Percentiles rank a stretch among this genome's conserved stretches.
Conservation (phyloP, 2,113 vertebrate genomes). For the Peucedramus taeniatus region DNA sequence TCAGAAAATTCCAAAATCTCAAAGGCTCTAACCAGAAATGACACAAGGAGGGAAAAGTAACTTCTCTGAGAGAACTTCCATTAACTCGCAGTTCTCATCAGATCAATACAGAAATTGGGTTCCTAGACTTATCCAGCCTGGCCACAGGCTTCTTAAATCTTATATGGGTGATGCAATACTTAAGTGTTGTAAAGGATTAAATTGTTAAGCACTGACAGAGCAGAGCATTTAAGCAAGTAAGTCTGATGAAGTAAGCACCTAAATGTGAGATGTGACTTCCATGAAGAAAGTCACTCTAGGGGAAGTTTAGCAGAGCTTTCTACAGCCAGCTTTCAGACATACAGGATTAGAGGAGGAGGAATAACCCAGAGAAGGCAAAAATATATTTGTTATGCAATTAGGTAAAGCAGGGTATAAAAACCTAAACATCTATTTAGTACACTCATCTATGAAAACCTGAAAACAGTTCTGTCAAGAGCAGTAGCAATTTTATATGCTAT, state of each 20-base stretch:
- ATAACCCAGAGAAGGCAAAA: neutral
- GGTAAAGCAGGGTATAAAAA: neutral
- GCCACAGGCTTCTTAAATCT: neutral
- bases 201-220: neutral
- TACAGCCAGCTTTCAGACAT: neutral
- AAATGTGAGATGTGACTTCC: neutral
- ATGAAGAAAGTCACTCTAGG: neutral
- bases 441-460: neutral
- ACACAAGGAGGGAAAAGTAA: neutral
- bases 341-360: neutral
- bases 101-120: neutral
- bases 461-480: neutral
- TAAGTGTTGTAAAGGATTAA: neutral
- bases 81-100: neutral
- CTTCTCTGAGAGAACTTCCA: neutral
- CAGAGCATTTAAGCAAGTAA: conserved; percentile 2
- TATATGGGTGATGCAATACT: neutral
- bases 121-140: neutral
- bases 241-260: conserved; percentile 1
- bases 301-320: neutral
- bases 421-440: neutral
- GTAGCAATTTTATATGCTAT: neutral
- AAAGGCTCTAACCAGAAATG: neutral
- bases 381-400: neutral
- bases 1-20: neutral